Conservation (phyloP, 2,113 vertebrate species). For the Charina bottae region DNA sequence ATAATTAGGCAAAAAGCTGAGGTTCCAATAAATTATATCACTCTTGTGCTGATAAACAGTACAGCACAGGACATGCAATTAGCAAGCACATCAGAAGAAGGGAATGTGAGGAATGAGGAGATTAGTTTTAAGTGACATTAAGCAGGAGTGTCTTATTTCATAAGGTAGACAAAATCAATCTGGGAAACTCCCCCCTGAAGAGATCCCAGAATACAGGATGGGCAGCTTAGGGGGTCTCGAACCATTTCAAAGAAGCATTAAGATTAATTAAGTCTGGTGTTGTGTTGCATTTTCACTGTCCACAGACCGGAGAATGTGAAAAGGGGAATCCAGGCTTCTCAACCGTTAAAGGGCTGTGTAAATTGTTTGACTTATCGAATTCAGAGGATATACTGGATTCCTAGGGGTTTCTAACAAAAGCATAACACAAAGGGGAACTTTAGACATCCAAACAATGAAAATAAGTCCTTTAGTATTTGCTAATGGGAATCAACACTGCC, state of each 20-base stretch:
- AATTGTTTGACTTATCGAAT: neutral
- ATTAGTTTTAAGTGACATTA: slow-evolving; percentile 34
- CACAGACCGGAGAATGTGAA: neutral
- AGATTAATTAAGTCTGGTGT: neutral
- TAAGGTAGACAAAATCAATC: slow-evolving; percentile 38
- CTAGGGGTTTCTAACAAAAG: neutral
- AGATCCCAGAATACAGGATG: slow-evolving; percentile 35
- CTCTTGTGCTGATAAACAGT: neutral
- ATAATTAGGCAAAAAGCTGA: slow-evolving; percentile 13
- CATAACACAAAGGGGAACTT: neutral
- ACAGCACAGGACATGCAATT: neutral
- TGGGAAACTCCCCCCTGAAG: slow-evolving; percentile 34
- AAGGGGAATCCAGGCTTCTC: neutral
- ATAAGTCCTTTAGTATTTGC: neutral
- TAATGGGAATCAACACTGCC: neutral
- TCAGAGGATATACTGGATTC: neutral
- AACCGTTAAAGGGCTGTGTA: neutral
- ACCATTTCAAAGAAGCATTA: neutral
- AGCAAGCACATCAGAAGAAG: slow-evolving; percentile 8
- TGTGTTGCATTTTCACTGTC: neutral
- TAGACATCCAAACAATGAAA: neutral
- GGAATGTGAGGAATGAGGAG: neutral
- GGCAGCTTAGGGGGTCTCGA: slow-evolving; percentile 36
- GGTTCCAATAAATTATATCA: slow-evolving; percentile 9
- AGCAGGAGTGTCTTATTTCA: slow-evolving; percentile 24